Percentiles rank a stretch among this genome's conserved stretches.
Evolutionary conservation across 1,140 invertebrate species (phyloP).

Genomic region (Drosophila serrata): DNA sequence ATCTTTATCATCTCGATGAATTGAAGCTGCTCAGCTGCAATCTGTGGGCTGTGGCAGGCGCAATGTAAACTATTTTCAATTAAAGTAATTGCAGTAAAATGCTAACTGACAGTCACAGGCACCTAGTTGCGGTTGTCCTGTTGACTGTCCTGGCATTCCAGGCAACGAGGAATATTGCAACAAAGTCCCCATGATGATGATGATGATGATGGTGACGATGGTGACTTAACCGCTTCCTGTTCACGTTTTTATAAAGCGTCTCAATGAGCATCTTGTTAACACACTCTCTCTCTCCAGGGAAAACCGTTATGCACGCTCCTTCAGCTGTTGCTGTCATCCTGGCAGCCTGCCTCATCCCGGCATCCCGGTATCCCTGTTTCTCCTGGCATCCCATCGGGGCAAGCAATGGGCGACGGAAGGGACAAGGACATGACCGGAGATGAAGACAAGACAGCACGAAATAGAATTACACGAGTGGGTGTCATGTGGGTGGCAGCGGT

Average conservation of each 20-base stretch:
- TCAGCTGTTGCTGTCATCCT: background rate
- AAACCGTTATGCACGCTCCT: conserved; percentile 54
- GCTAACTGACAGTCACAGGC: background rate
- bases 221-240: conserved; percentile 37
- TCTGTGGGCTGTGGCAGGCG: background rate
- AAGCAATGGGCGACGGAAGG: background rate
- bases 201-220: conserved; percentile 13
- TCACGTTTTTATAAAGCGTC: conserved; percentile 70
- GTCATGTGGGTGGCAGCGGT: background rate
- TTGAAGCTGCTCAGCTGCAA: conserved; percentile 5
- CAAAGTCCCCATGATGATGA: conserved; percentile 16
- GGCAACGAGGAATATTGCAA: conserved; percentile 5
- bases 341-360: background rate
- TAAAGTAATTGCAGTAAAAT: conserved; percentile 26
- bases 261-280: conserved; percentile 78
- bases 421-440: conserved; percentile 38
- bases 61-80: conserved; percentile 20
- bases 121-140: background rate
- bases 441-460: conserved; percentile 57
- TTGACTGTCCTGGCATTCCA: background rate
- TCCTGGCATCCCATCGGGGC: background rate
- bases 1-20: background rate
- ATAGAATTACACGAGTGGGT: conserved; percentile 63
- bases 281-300: conserved; percentile 44
- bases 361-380: background rate